Evolutionary conservation across 1,140 invertebrate genomes (phyloP), one percentile per base, ranked within the genome.

Genomic region (Dendrolimus kikuchii): DNA sequence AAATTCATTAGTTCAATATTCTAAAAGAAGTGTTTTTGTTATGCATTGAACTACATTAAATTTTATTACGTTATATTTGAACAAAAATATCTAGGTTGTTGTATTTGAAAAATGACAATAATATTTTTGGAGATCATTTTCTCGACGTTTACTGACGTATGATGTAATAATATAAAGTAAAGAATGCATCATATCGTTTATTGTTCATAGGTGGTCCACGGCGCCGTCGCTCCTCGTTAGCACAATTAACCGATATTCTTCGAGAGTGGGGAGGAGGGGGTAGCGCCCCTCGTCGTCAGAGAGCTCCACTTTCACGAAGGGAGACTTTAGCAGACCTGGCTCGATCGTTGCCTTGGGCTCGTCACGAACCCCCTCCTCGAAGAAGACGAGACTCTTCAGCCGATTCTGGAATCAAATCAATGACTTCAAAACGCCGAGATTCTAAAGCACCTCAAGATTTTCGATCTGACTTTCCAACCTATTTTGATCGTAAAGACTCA

Each of bases 301-400:
- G 91, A 66, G 89, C 90, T n/a, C 93, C 93, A 43, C 81, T 96
- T 5, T 92, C 92, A 49, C 89, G 95, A 4, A 90, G 95, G 40
- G 95, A 96, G 77, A 96, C 95, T 1, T 87, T 96, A 40, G 95
- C 94, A 40, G 95, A 96, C 68, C 89, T 96, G 36, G 93, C 91
- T 44, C 91, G 81, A 78, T 94, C 89, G 70, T 88, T 95, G 9
- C 93, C 93, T 0, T 95, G 94, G 92, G 89, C 92, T 52, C 88
- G 89, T 5, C 89, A 89, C 70, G 84, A 90, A 51, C 81, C 90
- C 8, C 86, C 88, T 42, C 81, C 81, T 7, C 88, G 91, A 37
- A 94, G 94, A 53, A 88, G 94, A 0, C 88, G 94, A 43, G 94
- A 96, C 63, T 95, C 93, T 9, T 95, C 93, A 10, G 93, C 93